phyloP scores from a whole-genome alignment of 64 coral and sea anemone species.

The Hydrozoanthus tunicans region DNA sequence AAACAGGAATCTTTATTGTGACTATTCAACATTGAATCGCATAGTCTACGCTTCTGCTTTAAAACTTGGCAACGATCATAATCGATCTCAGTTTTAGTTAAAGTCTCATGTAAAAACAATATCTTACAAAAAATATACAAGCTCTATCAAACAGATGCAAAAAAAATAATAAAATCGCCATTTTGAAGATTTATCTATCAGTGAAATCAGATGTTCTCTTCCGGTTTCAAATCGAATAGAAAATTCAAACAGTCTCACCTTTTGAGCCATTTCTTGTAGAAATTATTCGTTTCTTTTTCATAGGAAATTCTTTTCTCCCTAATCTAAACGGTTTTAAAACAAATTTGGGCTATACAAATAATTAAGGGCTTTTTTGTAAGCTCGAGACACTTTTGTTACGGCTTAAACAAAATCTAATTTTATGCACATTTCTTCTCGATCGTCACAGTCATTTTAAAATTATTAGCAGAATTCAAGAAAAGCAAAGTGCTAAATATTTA shows the following conservation, averaged over 20 bases:
- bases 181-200: conserved; percentile 17
- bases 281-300: background rate
- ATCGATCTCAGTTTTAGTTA: conserved; percentile 9
- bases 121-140: background rate
- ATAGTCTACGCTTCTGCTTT: conserved; percentile 1
- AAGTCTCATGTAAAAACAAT: background rate
- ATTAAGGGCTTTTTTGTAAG: no score
- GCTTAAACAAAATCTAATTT: no score
- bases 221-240: background rate
- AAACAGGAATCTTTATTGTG: background rate
- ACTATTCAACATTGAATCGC: background rate
- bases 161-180: conserved; percentile 13
- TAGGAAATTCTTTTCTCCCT: background rate
- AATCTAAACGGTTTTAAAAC: no score
- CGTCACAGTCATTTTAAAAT: background rate
- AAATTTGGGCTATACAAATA: no score
- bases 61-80: conserved; percentile 28
- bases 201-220: background rate
- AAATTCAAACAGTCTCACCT: background rate
- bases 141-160: background rate
- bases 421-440: background rate
- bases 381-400: no score
- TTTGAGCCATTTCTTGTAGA: background rate
- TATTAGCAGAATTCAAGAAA: background rate
- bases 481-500: background rate